Evolutionary conservation across 2,797 vertebrate genomes (phyloP), one percentile per base, ranked within the genome.

Genomic region (Saxicola maurus): DNA sequence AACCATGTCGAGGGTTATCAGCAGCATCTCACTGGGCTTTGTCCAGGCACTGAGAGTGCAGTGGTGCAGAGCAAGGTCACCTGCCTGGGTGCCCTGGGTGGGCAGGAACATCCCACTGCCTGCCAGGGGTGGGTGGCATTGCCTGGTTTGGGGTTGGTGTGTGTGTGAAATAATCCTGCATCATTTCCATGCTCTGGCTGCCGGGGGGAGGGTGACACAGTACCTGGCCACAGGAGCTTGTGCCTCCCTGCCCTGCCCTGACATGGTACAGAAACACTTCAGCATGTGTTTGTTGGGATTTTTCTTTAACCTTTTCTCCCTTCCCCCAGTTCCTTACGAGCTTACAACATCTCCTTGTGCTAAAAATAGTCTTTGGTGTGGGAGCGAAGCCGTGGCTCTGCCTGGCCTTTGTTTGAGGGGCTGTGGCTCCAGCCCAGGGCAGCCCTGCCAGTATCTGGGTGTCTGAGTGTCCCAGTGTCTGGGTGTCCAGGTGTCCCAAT

Each of bases 11-110:
- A 23, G 23, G 31, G 5, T 57, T 53, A 17, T 17, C 75, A 42
- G 57, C 69, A 57, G 0, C 28, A 71, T 52, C 40, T 74, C 1
- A 0, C 38, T 0, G 0, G 53, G 56, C 64, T 79, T 9, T 64
- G 52, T 10, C 2, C 31, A 12, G 51, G 42, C 3, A 0, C 28
- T 0, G 59, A 28, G 42, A 43, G 23, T 0, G 0, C 17, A 15
- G 52, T 13, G 76, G 17, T 33, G 45, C 73, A 56, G 37, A 56
- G 27, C 23, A 17, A 23, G 53, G 45, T 64, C 67, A 17, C 53
- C 37, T 65, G 60, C 37, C 28, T 0, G 0, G 38, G 5, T 11
- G 55, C 13, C 1, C 28, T 2, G 18, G 33, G 20, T 27, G 40
- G 43, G 45, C 59, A 37, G 73, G 62, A 61, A 56, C 55, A 35